These are phyloP conservation scores for Aulostomus chinensis DNA, from an alignment of 2,797 vertebrate species.

Conservation along the genomic window DNA sequence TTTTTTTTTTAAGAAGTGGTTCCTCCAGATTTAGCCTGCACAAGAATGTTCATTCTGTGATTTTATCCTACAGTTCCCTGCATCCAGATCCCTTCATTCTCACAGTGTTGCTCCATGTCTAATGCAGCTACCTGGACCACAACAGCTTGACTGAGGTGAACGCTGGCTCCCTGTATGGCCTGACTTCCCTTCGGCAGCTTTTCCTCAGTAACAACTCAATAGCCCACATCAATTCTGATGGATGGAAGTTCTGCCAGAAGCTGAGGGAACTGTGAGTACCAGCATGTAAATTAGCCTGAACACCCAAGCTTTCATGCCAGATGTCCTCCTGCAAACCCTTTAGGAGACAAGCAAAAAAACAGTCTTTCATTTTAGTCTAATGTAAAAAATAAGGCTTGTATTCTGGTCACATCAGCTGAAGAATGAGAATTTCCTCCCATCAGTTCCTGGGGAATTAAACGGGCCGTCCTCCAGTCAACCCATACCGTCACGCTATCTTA, in stretches of 20 bases:
- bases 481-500: conserved; percentile 39
- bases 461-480: no score
- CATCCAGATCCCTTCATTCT: background rate
- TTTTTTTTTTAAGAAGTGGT: no score
- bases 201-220: conserved; percentile 95
- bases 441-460: no score
- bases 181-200: conserved; percentile 91
- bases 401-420: background rate
- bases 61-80: background rate
- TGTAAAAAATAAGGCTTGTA: background rate
- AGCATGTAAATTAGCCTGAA: conserved; percentile 21
- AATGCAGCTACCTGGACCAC: conserved; percentile 89
- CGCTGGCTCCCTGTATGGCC: conserved; percentile 94
- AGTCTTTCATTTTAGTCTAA: background rate
- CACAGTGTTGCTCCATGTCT: conserved; percentile 14
- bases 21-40: background rate
- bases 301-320: conserved; percentile 7
- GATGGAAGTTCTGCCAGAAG: conserved; percentile 97
- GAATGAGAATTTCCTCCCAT: no score
- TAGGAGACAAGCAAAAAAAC: background rate
- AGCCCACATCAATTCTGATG: conserved; percentile 88
- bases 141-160: conserved; percentile 95
- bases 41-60: no score
- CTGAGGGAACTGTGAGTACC: conserved; percentile 92
- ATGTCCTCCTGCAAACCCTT: conserved; percentile 7